phyloP scores from a whole-genome alignment of 2,888 invertebrate species.

The Eilema depressum region DNA sequence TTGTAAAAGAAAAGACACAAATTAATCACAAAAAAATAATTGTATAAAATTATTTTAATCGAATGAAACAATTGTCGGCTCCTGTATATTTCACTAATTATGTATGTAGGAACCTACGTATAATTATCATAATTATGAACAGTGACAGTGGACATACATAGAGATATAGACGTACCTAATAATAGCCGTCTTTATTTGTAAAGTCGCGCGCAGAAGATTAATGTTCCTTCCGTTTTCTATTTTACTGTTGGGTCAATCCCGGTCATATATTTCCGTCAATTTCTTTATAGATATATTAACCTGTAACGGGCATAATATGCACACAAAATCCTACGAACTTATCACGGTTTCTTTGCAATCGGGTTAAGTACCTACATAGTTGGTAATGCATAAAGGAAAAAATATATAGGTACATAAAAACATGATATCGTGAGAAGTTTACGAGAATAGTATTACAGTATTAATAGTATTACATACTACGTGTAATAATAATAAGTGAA shows the following conservation, averaged over 20 bases:
- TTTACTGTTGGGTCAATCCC: constrained; percentile 1
- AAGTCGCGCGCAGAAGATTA: not conserved
- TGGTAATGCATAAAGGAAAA: no score
- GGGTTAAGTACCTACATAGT: no score
- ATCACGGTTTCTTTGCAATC: no score
- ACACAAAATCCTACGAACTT: not conserved
- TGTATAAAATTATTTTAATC: not conserved
- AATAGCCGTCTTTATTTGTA: not conserved
- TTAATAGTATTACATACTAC: no score
- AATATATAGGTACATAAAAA: no score
- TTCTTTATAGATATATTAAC: no score
- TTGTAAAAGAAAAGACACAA: not conserved
- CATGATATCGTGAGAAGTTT: no score
- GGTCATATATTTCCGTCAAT: no score
- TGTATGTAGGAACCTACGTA: not conserved
- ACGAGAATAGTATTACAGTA: no score
- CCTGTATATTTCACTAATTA: not conserved
- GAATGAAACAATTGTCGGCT: not conserved
- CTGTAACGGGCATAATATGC: no score
- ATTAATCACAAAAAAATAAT: no score
- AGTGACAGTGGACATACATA: not conserved
- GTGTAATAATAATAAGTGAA: no score
- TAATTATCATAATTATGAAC: not conserved
- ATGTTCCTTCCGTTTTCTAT: constrained; percentile 2
- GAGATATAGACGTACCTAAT: not conserved